These are phyloP conservation scores for Babylonia areolata DNA, from an alignment of 1,140 invertebrate genomes.

Conservation along the genomic window DNA sequence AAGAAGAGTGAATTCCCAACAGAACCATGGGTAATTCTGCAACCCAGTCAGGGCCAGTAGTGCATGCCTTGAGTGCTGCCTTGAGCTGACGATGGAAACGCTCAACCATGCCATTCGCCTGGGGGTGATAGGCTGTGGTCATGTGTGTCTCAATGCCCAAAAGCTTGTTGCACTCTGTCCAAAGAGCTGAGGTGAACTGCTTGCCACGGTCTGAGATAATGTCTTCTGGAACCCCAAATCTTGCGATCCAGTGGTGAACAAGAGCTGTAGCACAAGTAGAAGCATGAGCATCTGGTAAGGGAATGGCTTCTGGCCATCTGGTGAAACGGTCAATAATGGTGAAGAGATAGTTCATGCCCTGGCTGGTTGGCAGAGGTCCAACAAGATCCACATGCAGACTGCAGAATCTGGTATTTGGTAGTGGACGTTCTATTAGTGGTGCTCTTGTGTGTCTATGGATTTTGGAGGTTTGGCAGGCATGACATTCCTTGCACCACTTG, in stretches of 20 bases:
- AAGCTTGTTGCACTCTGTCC: constrained; percentile 24
- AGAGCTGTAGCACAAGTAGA: constrained; percentile 63
- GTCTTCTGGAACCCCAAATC: constrained; percentile 63
- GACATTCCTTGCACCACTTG: not conserved
- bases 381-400: constrained; percentile 78
- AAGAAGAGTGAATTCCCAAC: constrained; percentile 31
- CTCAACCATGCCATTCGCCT: constrained; percentile 31
- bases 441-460: constrained; percentile 8
- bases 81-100: constrained; percentile 44
- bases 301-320: constrained; percentile 74
- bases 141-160: constrained; percentile 17
- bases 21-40: constrained; percentile 33
- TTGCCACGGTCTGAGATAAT: constrained; percentile 75
- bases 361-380: constrained; percentile 71
- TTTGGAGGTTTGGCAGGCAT: constrained; percentile 11
- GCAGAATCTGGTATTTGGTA: constrained; percentile 49
- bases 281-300: constrained; percentile 74
- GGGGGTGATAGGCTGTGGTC: constrained; percentile 39
- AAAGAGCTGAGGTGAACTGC: constrained; percentile 68
- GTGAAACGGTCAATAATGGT: constrained; percentile 63
- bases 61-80: constrained; percentile 27
- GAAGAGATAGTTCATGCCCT: constrained; percentile 70
- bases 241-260: constrained; percentile 67
- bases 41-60: constrained; percentile 18
- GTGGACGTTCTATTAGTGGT: constrained; percentile 6